A percentile compares a stretch with the other conserved stretches of the same genome.
These are phyloP conservation scores for Anomalospiza imberbis DNA, from an alignment of 2,797 vertebrate genomes.

Conservation along the genomic window DNA sequence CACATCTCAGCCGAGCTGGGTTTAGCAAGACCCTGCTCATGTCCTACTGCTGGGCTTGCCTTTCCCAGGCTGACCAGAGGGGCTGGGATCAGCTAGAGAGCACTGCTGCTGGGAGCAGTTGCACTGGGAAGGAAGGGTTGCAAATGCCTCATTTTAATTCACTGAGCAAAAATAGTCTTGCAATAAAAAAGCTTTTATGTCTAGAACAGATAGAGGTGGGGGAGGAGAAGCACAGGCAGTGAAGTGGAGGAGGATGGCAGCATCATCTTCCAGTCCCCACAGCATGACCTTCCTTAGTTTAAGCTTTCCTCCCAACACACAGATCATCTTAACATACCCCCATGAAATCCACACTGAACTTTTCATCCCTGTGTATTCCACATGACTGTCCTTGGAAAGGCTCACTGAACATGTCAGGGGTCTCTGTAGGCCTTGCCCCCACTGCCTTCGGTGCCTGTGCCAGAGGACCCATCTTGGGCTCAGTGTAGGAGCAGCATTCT, in stretches of 20 bases:
- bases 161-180: background rate
- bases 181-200: background rate
- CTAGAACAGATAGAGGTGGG: background rate
- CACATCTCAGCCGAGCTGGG: background rate
- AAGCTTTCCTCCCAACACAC: background rate
- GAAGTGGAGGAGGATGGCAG: background rate
- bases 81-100: background rate
- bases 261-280: background rate
- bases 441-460: fast-evolving
- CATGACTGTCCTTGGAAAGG: background rate
- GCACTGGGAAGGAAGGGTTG: background rate
- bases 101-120: background rate
- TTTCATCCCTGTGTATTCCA: background rate
- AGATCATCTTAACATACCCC: background rate
- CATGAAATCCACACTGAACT: fast-evolving
- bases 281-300: background rate
- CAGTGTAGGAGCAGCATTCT: background rate
- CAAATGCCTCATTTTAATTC: background rate
- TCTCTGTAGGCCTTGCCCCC: background rate
- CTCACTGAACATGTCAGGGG: background rate
- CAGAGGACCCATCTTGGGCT: fast-evolving
- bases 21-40: background rate
- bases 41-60: background rate
- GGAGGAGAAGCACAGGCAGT: background rate
- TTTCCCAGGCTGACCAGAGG: background rate